Evolutionary conservation across 2,113 vertebrate genomes (phyloP).

Genomic region (Ageneiosus marmoratus): DNA sequence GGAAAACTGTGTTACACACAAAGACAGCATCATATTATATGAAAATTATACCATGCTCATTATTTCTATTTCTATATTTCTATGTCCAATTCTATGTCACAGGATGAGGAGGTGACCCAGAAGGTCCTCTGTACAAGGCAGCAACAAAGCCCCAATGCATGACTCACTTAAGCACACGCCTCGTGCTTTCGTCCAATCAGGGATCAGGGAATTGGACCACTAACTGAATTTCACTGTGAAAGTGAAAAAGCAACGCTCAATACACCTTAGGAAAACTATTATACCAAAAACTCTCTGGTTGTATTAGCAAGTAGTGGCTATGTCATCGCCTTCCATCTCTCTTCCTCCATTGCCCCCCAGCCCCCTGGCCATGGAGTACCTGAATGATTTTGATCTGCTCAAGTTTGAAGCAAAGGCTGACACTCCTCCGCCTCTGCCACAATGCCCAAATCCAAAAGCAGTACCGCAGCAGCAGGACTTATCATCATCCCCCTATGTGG

Average conservation of each 20-base stretch:
- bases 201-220: neutral
- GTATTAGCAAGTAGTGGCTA: slow-evolving; percentile 50
- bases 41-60: neutral
- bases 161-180: slow-evolving; percentile 39
- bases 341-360: slow-evolving; percentile 86
- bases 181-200: slow-evolving; percentile 16
- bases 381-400: slow-evolving; percentile 98
- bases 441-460: slow-evolving; percentile 76
- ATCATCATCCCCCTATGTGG: slow-evolving; percentile 75
- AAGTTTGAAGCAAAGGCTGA: slow-evolving; percentile 95
- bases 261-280: slow-evolving; percentile 56
- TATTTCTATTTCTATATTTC: too few relatives aligned
- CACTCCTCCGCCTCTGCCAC: slow-evolving; percentile 84
- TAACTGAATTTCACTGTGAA: slow-evolving; percentile 51
- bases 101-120: slow-evolving; percentile 58
- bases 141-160: slow-evolving; percentile 9
- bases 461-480: slow-evolving; percentile 61
- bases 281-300: slow-evolving; percentile 28
- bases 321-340: slow-evolving; percentile 73
- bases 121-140: slow-evolving; percentile 19
- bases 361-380: slow-evolving; percentile 97
- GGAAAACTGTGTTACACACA: neutral
- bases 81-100: slow-evolving; percentile 30
- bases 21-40: neutral
- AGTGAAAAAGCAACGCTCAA: slow-evolving; percentile 39